Conservation (phyloP, 53 echinoderm and acorn worm genomes). For the Luidia sarsii region DNA sequence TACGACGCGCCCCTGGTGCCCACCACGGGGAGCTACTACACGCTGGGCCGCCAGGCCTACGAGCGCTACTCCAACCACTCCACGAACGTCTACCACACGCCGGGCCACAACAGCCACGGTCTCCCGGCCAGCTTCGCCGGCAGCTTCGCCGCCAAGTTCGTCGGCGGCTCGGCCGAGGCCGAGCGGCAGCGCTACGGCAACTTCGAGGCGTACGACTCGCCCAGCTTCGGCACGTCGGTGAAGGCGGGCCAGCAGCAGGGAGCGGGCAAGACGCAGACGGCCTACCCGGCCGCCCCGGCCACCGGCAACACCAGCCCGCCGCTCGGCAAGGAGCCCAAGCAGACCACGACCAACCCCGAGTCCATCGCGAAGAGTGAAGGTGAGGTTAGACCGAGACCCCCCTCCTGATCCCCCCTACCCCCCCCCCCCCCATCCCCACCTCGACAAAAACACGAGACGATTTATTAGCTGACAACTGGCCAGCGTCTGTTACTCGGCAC, state of each 20-base stretch:
- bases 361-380: slow-evolving; percentile 42
- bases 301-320: slow-evolving; percentile 44
- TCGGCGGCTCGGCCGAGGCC: slow-evolving; percentile 34
- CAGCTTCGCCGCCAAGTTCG: slow-evolving; percentile 60
- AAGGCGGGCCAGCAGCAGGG: slow-evolving; percentile 42
- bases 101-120: slow-evolving; percentile 57
- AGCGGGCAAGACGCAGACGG: slow-evolving; percentile 20
- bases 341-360: slow-evolving; percentile 13
- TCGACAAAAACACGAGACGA: background rate
- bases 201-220: slow-evolving; percentile 45
- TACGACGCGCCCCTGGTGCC: slow-evolving; percentile 60
- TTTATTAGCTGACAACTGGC: slow-evolving; percentile 22
- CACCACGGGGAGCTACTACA: slow-evolving; percentile 61
- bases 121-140: slow-evolving; percentile 56
- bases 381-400: slow-evolving; percentile 8
- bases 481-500: background rate
- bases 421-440: no score
- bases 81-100: slow-evolving; percentile 35
- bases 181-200: slow-evolving; percentile 51
- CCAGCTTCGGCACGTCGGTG: slow-evolving; percentile 38
- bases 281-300: slow-evolving; percentile 41
- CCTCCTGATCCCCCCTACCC: no score
- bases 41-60: slow-evolving; percentile 61
- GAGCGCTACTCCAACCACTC: slow-evolving; percentile 53
- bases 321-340: slow-evolving; percentile 24